Conservation (phyloP, 1,140 invertebrate species). For the Drosophila burlai region DNA sequence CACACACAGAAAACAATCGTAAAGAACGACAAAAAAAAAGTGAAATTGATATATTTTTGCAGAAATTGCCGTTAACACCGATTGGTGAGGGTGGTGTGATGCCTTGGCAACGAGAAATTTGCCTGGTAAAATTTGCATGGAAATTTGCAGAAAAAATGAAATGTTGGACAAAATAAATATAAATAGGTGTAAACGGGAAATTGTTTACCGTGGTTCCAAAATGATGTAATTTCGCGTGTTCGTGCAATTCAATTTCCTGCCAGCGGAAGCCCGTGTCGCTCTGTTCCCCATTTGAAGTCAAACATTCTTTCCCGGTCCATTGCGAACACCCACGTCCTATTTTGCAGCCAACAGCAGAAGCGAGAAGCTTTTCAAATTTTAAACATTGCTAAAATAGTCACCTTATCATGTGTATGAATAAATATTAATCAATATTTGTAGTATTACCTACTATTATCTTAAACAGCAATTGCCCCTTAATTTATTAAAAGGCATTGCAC, state of each 20-base stretch:
- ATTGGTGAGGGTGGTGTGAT: conserved; percentile 12
- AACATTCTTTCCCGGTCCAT: conserved; percentile 49
- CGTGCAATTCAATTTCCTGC: conserved; percentile 84
- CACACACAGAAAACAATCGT: conserved; percentile 30
- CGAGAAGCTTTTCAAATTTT: conserved; percentile 25
- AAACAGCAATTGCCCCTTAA: background rate
- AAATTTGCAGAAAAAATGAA: conserved; percentile 41
- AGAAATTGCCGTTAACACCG: conserved; percentile 77
- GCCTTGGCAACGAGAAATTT: conserved; percentile 74
- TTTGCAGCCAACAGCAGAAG: background rate
- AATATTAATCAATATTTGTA: background rate
- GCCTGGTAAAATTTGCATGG: conserved; percentile 57
- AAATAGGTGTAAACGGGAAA: conserved; percentile 76
- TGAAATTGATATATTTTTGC: conserved; percentile 80
- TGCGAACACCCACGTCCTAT: background rate
- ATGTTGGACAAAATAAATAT: conserved; percentile 34
- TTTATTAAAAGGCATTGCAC: background rate
- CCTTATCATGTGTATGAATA: background rate
- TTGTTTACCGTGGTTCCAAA: conserved; percentile 83
- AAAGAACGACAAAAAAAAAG: conserved; percentile 50
- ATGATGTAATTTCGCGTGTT: conserved; percentile 84
- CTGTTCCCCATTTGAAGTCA: conserved; percentile 66
- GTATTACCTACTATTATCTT: background rate
- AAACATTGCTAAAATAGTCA: conserved; percentile 49
- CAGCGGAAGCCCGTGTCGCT: conserved; percentile 86